Conservation (phyloP, 2,888 invertebrate species). For the Desoria tigrina region DNA sequence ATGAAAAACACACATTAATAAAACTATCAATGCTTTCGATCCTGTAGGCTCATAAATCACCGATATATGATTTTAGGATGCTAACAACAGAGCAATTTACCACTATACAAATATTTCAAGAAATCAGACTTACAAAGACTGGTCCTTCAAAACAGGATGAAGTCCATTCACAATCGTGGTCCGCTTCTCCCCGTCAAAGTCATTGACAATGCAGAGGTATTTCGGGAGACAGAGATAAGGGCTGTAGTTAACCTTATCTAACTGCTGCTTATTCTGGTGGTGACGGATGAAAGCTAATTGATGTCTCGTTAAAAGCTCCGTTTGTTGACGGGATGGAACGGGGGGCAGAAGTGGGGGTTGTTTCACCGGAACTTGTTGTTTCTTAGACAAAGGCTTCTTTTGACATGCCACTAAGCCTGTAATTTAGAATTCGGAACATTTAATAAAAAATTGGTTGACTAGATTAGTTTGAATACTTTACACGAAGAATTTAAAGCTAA, state of each 20-base stretch:
- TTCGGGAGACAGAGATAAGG: slow-evolving; percentile 42
- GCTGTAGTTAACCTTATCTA: slow-evolving; percentile 18
- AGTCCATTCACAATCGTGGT: slow-evolving; percentile 37
- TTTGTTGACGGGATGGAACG: slow-evolving; percentile 12
- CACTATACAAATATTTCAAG: too few relatives aligned
- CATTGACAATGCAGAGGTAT: slow-evolving; percentile 38
- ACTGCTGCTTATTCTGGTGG: slow-evolving; percentile 7
- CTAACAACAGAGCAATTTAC: too few relatives aligned
- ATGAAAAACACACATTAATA: too few relatives aligned
- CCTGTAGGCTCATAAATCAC: too few relatives aligned
- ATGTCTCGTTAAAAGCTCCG: slow-evolving; percentile 4
- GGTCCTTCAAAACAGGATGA: slow-evolving; percentile 32
- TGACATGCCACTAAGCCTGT: slow-evolving; percentile 22
- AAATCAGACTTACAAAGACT: not conserved
- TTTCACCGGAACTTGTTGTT: slow-evolving; percentile 1
- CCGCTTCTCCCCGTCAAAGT: slow-evolving; percentile 34
- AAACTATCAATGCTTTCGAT: too few relatives aligned
- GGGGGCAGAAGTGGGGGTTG: slow-evolving; percentile 19
- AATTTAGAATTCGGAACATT: not conserved
- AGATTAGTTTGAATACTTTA: too few relatives aligned
- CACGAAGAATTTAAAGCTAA: too few relatives aligned
- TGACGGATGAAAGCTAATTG: slow-evolving; percentile 17
- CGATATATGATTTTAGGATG: too few relatives aligned
- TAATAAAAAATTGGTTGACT: too few relatives aligned
- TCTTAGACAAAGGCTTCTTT: slow-evolving; percentile 12